A percentile compares a stretch with the other conserved stretches of the same genome.
phyloP scores from a whole-genome alignment of 2,797 vertebrate genomes.

The Gephyroberyx darwinii region DNA sequence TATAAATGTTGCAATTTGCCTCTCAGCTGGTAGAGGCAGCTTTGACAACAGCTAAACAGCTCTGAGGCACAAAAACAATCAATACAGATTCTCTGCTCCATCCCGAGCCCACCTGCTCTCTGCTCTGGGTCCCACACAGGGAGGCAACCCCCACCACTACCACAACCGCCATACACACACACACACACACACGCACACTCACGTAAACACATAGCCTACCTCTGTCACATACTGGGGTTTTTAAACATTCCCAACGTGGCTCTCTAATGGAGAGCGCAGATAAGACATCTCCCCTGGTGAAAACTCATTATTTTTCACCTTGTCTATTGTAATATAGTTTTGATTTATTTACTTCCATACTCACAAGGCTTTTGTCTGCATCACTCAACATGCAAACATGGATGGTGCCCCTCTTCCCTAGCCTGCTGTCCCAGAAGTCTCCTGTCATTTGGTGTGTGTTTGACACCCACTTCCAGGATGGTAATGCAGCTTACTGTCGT shows the following conservation, averaged over 20 bases:
- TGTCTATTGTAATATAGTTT: slow-evolving; percentile 23
- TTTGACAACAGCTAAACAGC: slow-evolving; percentile 97
- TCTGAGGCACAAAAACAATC: slow-evolving; percentile 94
- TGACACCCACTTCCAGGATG: slow-evolving; percentile 53
- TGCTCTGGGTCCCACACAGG: slow-evolving; percentile 82
- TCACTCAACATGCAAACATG: slow-evolving; percentile 28
- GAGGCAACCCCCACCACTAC: slow-evolving; percentile 74
- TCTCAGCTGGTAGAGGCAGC: slow-evolving; percentile 97
- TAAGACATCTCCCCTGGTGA: slow-evolving; percentile 42
- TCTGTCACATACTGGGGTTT: slow-evolving; percentile 49
- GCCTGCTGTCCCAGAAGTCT: slow-evolving; percentile 31
- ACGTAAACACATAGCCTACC: slow-evolving; percentile 21
- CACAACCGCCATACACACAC: slow-evolving; percentile 64
- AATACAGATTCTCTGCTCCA: slow-evolving; percentile 93
- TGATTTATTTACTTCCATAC: slow-evolving; percentile 40
- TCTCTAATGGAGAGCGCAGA: slow-evolving; percentile 13
- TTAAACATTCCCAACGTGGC: slow-evolving; percentile 37
- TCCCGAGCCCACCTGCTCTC: slow-evolving; percentile 89
- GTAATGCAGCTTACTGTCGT: slow-evolving; percentile 34
- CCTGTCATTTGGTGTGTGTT: slow-evolving; percentile 37
- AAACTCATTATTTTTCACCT: slow-evolving; percentile 47
- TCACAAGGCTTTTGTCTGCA: slow-evolving; percentile 10
- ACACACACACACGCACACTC: slow-evolving; percentile 4
- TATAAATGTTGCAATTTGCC: slow-evolving; percentile 99
- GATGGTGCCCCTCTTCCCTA: slow-evolving; percentile 34